A percentile compares a stretch with the other conserved stretches of the same genome.
Conservation (phyloP, 1,140 invertebrate genomes). For the Leptinotarsa texana region DNA sequence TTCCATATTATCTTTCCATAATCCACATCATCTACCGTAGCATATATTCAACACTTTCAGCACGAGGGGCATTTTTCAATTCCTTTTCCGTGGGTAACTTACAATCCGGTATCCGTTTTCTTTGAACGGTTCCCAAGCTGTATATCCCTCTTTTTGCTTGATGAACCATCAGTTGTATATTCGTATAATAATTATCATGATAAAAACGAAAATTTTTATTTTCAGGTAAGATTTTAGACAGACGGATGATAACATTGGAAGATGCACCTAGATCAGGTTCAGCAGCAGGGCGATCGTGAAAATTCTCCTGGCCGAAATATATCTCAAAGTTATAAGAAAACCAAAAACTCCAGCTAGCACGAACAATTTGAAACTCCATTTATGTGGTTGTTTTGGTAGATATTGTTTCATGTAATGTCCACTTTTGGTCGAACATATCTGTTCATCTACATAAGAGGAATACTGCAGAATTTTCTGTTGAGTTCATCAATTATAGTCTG, state of each 20-base stretch:
- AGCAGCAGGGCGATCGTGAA: background rate
- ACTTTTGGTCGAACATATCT: background rate
- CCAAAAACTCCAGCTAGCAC: background rate
- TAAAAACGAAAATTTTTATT: background rate
- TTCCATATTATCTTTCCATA: slow-evolving; percentile 19
- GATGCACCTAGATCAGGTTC: background rate
- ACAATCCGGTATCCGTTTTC: background rate
- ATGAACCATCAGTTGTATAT: background rate
- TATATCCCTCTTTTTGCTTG: background rate
- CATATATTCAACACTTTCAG: slow-evolving; percentile 20
- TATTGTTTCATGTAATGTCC: background rate
- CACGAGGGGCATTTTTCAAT: slow-evolving; percentile 4
- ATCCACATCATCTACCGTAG: background rate
- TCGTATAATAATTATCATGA: background rate
- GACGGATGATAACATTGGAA: background rate
- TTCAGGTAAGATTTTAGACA: background rate
- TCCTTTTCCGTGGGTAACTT: background rate
- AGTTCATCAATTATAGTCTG: background rate
- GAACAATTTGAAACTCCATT: slow-evolving; percentile 9
- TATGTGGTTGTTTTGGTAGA: background rate
- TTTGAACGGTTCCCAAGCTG: background rate
- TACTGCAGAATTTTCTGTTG: background rate
- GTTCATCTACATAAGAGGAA: background rate
- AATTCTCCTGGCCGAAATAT: background rate
- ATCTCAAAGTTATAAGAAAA: background rate